These are phyloP conservation scores for Platygyra sinensis DNA, from an alignment of 64 coral and sea anemone genomes.

Conservation along the genomic window DNA sequence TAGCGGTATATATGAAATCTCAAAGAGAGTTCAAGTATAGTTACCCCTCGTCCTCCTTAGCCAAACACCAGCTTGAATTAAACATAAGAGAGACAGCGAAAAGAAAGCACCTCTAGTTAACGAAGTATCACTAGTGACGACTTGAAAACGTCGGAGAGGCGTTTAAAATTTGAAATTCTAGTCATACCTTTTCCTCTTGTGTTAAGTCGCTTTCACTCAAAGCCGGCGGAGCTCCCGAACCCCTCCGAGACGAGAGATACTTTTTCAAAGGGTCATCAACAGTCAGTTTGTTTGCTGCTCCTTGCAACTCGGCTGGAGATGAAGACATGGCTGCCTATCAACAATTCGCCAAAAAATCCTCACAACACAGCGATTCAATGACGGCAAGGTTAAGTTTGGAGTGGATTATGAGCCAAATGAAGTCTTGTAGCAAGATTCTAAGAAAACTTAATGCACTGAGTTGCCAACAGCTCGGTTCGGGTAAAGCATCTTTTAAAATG, in stretches of 20 bases:
- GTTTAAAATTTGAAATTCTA: too few species aligned
- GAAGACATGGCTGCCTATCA: background rate
- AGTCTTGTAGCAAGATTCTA: background rate
- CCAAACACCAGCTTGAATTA: too few species aligned
- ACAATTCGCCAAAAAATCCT: background rate
- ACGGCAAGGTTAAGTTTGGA: background rate
- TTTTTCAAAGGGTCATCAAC: background rate
- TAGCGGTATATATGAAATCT: too few species aligned
- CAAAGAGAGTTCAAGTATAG: too few species aligned
- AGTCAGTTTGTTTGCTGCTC: background rate
- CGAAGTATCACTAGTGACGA: too few species aligned
- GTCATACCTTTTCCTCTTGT: background rate
- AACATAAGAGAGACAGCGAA: too few species aligned
- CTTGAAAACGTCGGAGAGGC: too few species aligned
- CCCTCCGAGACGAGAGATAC: background rate
- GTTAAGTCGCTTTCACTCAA: constrained; percentile 8
- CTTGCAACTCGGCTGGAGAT: background rate
- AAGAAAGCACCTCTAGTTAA: too few species aligned
- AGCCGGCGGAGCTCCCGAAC: background rate
- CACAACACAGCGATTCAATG: background rate
- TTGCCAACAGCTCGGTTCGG: too few species aligned
- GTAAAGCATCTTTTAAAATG: too few species aligned
- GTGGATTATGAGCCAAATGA: background rate
- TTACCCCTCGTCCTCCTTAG: too few species aligned
- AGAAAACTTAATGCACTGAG: too few species aligned